Base-by-base conservation (phyloP, 1,140 invertebrate genomes). In the Probaryconus sp. region DNA sequence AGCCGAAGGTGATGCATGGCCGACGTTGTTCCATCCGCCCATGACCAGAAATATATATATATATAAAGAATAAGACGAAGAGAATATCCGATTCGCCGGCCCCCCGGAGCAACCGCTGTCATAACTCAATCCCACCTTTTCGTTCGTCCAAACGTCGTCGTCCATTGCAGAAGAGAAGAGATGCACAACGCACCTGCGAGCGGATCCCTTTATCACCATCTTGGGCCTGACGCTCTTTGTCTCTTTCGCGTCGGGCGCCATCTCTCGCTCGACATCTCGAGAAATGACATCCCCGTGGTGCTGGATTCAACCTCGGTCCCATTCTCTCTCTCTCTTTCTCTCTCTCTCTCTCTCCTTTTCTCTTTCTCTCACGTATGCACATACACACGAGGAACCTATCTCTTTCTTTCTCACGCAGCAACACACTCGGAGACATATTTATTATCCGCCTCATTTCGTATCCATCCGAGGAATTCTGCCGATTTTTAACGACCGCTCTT, bases 51-150 rank as follows among this genome's bases (percentile, higher is more conserved):
- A 81, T 83, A 85, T n/a, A n/a, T n/a, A n/a, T n/a, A n/a, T n/a
- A n/a, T n/a, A n/a, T n/a, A n/a, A n/a, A n/a, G n/a, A 86, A 84
- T 82, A 86, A 85, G 82, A 84, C 84, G 81, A 85, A 83, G n/a
- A n/a, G 83, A 83, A 82, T 85, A 84, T 83, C 81, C 80, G 82
- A 79, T 79, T 78, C 76, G 79, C 79, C 78, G 76, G 85, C 83
- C 85, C 83, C 86, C 85, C 81, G 81, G 84, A 86, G 85, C 85
- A 85, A 84, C 83, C 84, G 84, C 82, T 87, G 87, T 87, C 87
- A 88, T 88, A 88, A 87, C 86, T 87, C 87, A 87, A 88, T 88
- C 87, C 87, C 86, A 86, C 86, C 85, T 86, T n/a, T n/a, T 82
- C 83, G 69, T 73, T 45, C 70, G 67, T 73, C 69, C 47, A 69